Conservation (phyloP, 2,113 vertebrate species). For the Aleadryas rufinucha region DNA sequence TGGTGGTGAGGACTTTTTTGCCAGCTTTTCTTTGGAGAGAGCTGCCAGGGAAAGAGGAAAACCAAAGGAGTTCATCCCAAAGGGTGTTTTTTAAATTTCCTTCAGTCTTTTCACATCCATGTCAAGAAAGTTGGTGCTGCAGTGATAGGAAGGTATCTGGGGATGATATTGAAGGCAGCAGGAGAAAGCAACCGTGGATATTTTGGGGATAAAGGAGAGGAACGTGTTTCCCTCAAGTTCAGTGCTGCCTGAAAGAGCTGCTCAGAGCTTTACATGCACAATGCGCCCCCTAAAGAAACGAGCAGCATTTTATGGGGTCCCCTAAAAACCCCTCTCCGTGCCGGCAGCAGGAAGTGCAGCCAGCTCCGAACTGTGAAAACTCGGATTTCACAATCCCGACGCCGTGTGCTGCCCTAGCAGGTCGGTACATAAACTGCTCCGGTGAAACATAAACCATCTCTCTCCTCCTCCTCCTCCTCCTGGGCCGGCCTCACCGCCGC, state of each 20-base stretch:
- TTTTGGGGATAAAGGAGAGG: neutral
- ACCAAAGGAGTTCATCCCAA: neutral
- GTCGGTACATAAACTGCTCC: neutral
- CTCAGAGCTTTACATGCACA: neutral
- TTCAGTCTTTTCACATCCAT: neutral
- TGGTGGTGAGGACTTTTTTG: neutral
- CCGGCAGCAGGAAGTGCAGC: neutral
- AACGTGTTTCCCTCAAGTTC: neutral
- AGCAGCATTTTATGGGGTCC: neutral
- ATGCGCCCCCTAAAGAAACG: fast-evolving
- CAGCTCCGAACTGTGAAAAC: neutral
- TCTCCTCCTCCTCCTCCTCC: neutral
- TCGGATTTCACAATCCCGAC: neutral
- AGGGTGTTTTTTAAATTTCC: neutral
- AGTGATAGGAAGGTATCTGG: neutral
- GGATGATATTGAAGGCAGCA: neutral
- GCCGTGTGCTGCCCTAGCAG: neutral
- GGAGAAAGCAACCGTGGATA: neutral
- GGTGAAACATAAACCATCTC: neutral
- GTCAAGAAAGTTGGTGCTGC: neutral
- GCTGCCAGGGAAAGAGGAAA: neutral
- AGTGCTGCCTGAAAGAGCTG: neutral
- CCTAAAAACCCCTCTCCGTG: neutral
- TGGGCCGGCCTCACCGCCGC: neutral
- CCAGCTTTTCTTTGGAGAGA: neutral